Conservation (phyloP, 2,797 vertebrate genomes). For the Pangasius djambal region DNA sequence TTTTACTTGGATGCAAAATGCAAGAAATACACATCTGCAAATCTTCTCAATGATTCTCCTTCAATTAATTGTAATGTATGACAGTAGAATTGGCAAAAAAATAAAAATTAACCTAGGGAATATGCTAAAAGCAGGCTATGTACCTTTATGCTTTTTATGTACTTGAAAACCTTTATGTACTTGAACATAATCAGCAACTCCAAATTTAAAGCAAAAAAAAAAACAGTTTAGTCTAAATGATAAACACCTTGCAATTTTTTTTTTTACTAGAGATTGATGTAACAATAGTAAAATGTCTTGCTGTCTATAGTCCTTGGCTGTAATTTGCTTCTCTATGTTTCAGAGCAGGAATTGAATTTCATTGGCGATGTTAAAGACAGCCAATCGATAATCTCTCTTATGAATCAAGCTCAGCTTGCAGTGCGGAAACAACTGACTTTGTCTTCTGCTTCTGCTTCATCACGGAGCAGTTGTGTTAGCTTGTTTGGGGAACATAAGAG, state of each 20-base stretch:
- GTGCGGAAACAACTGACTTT: neutral
- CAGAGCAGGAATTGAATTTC: neutral
- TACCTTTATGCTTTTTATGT: neutral
- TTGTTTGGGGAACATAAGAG: neutral
- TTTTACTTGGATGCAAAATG: neutral
- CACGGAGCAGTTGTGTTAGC: neutral
- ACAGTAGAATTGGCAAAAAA: neutral
- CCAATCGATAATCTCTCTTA: neutral
- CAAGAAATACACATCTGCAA: too few species aligned
- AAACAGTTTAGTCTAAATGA: neutral
- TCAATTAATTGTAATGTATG: neutral
- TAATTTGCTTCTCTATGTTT: neutral
- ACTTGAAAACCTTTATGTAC: neutral
- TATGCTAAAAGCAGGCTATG: neutral
- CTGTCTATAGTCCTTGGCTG: neutral
- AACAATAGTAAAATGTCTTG: neutral
- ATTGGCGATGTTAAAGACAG: conserved; percentile 1
- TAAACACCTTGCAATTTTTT: neutral
- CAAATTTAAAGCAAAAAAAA: neutral
- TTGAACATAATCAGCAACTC: neutral
- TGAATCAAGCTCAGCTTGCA: neutral
- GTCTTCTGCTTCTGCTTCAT: neutral
- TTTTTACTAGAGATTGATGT: neutral
- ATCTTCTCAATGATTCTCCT: neutral
- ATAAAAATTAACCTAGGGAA: too few species aligned